phyloP scores from a whole-genome alignment of 2,888 invertebrate species.

The Drosophila anomelani region DNA sequence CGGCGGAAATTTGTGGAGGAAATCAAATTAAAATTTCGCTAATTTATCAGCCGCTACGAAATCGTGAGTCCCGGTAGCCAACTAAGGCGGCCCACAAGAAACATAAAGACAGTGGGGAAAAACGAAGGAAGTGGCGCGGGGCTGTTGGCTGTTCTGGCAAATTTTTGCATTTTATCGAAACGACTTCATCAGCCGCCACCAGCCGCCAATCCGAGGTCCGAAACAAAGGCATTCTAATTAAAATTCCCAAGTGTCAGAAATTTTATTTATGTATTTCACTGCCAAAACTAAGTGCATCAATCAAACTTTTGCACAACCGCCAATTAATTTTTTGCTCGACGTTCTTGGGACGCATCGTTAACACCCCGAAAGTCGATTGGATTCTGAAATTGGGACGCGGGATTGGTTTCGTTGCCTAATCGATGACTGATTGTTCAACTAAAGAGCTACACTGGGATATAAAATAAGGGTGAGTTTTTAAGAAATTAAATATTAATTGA shows the following conservation, averaged over 20 bases:
- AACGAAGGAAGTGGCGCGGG: conserved; percentile 14
- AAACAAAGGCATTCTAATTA: conserved; percentile 70
- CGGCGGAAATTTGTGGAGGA: conserved; percentile 72
- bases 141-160: neutral
- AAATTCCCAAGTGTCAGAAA: conserved; percentile 62
- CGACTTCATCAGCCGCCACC: conserved; percentile 45
- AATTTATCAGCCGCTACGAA: conserved; percentile 63
- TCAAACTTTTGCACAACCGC: conserved; percentile 60
- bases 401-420: conserved; percentile 24
- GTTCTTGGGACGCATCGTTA: conserved; percentile 46
- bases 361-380: conserved; percentile 51
- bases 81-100: neutral
- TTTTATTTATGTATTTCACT: conserved; percentile 54
- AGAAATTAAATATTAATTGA: neutral
- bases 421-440: conserved; percentile 48
- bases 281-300: conserved; percentile 55
- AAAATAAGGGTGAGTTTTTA: neutral
- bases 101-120: neutral
- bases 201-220: conserved; percentile 8
- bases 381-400: conserved; percentile 20
- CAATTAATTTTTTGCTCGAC: conserved; percentile 49
- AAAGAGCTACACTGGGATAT: conserved; percentile 36
- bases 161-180: conserved; percentile 54
- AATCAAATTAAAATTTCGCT: conserved; percentile 73
- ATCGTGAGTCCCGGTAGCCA: conserved; percentile 53